Base-by-base conservation (phyloP, 2,888 invertebrate species). In the Noctua janthina region DNA sequence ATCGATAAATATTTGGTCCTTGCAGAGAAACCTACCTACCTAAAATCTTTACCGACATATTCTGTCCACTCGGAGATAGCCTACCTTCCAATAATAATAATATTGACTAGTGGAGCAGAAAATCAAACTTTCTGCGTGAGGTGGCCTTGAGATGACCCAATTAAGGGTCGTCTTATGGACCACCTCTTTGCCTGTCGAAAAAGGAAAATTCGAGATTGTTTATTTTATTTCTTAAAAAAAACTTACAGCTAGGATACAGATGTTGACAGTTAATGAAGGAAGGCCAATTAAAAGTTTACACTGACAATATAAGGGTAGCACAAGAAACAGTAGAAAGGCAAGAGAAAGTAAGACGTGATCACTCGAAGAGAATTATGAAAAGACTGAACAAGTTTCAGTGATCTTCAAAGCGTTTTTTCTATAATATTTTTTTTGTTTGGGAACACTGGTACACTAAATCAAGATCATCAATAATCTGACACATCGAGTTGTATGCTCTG, bases 121-220 rank as follows among this genome's bases (percentile, higher is more conserved):
- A 70, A 78, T 78, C 23, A 46, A 78, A n/a, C 23, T 54, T 54
- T 78, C 79, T 78, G 70, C 70, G 35, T 64, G 70, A 64, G n/a
- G 13, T 69, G 20, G n/a, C 69, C 13, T 23, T 64, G 78, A 64
- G 20, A 35, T 64, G n/a, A 54, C 79, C n/a, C n/a, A 69, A 51
- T 62, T 59, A 54, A 15, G 39, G 35, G 23, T 23, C 17, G 62
- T 69, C 43, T 69, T 39, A 20, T 15, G 8, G 11, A 43, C 11
- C 43, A 59, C 23, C 49, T 62, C 29, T n/a, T 17, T 59, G 0
- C 13, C 39, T 29, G 1, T 4, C 20, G 0, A 49, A 68, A 78
- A 56, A 7, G 46, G 13, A 0, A 7, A 35, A 10, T 46, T n/a
- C 8, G 10, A 15, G 23, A 54, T 75, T 20, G 35, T 51, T 51